Evolutionary conservation across 2,888 invertebrate species (phyloP).

Genomic region (Hyalella azteca): DNA sequence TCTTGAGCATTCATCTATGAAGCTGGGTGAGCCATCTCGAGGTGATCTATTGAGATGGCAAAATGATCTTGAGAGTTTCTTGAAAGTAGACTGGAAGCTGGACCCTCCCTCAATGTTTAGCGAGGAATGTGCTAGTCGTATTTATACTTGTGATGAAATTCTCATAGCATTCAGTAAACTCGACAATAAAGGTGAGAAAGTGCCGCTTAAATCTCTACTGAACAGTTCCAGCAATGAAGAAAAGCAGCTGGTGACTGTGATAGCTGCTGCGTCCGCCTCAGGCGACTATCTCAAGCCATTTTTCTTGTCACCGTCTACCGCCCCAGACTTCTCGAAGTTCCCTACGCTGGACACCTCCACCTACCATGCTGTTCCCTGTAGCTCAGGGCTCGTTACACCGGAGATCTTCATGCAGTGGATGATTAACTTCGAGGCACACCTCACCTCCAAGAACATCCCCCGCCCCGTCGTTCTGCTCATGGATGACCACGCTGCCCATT

Average conservation of each 20-base stretch:
- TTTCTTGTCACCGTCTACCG: not conserved
- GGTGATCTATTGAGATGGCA: not conserved
- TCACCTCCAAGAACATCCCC: slow-evolving; percentile 17
- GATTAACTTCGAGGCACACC: slow-evolving; percentile 31
- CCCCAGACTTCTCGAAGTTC: not conserved
- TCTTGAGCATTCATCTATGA: slow-evolving; percentile 2
- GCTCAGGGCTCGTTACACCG: not conserved
- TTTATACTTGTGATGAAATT: slow-evolving; percentile 40
- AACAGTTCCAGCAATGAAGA: not conserved
- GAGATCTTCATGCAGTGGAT: slow-evolving; percentile 28
- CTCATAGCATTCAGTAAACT: slow-evolving; percentile 30
- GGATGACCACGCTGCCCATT: slow-evolving; percentile 40
- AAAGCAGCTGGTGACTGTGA: slow-evolving; percentile 23
- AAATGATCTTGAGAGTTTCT: not conserved
- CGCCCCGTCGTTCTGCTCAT: slow-evolving; percentile 41
- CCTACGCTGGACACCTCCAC: not conserved
- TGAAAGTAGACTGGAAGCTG: slow-evolving; percentile 13
- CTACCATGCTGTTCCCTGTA: not conserved
- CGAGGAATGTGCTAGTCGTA: slow-evolving; percentile 35
- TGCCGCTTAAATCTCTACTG: slow-evolving; percentile 2
- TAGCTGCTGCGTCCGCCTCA: slow-evolving; percentile 28
- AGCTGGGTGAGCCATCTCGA: not conserved
- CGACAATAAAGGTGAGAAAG: slow-evolving; percentile 8
- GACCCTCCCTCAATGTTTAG: not conserved
- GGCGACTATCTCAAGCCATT: slow-evolving; percentile 25